These are phyloP conservation scores for Coelinius sp. DNA, from an alignment of 2,888 invertebrate species.

Conservation along the genomic window DNA sequence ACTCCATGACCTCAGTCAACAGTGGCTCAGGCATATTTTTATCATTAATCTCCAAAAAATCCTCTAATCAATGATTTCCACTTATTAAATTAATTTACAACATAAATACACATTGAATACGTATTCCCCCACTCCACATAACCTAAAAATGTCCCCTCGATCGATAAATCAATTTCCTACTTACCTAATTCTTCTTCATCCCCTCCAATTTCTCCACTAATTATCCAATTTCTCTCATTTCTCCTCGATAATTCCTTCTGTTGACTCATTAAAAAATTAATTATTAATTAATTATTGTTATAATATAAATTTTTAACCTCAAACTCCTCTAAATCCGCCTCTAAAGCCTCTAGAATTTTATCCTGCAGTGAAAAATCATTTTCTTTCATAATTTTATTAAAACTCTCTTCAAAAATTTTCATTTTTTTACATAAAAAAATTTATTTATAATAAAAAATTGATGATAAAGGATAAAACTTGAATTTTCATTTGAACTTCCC, in stretches of 20 bases:
- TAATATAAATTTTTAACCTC: background rate
- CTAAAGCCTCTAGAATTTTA: background rate
- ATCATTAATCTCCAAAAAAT: constrained; percentile 3
- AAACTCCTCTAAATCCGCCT: background rate
- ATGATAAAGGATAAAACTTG: too few species aligned
- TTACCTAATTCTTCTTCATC: background rate
- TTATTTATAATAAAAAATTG: background rate
- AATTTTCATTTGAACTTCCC: constrained; percentile 6
- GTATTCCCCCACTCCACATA: too few species aligned
- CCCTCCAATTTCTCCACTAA: background rate
- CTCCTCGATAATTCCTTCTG: background rate
- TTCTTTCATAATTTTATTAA: constrained; percentile 29
- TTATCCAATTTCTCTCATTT: constrained; percentile 1
- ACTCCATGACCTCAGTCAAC: constrained; percentile 57
- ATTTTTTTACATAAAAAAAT: background rate
- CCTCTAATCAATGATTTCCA: too few species aligned
- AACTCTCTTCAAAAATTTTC: constrained; percentile 29
- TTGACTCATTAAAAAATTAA: background rate
- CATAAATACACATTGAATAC: too few species aligned
- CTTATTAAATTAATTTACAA: too few species aligned
- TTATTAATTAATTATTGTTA: background rate
- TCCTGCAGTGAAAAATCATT: constrained; percentile 34
- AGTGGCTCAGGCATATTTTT: constrained; percentile 62
- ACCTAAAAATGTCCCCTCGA: too few species aligned
- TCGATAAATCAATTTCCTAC: constrained; percentile 1